Evolutionary conservation across 1,140 invertebrate genomes (phyloP), one percentile per base, ranked within the genome.

Genomic region (Heterodera schachtii): DNA sequence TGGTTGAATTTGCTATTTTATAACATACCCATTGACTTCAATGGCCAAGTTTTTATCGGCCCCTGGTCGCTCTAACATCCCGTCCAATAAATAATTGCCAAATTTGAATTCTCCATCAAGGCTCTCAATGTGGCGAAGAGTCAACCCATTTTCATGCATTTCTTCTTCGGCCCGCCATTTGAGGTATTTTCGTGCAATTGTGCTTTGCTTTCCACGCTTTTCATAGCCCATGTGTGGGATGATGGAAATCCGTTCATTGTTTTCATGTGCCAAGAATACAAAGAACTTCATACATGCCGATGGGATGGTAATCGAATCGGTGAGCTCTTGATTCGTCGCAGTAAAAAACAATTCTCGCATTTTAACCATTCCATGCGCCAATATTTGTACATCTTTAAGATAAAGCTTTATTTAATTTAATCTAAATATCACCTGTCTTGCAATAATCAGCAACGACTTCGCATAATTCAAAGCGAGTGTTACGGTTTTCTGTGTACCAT

Each of bases 241-340:
- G 9, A 60, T 60, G 9, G 57, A 3, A 5, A 60, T 2, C 3
- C 19, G 11, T 5, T 60, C 9, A 0, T 60, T 60, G 57, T 60
- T 5, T 0, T 16, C 1, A 0, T 60, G 57, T 5, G 57, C 4
- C 9, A 60, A 0, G 0, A 0, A 0, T 4, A 16, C 13, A 0
- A 3, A 60, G 5, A 4, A 16, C 57, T 60, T 60, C 57, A 60
- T 60, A 5, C 57, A 60, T 3, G 57, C 57, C 9, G 57, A 60
- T 19, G 57, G 57, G 19, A 60, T 60, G 9, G 57, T 60, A 0
- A 60, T 0, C 57, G 57, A 9, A 2, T 60, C 57, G 57, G 57
- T 60, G 3, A 60, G 3, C 3, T 60, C 57, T 1, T 60, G 9
- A 0, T 5, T 1, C 13, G 57, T 16, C 16, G 0, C 57, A 0